phyloP scores from a whole-genome alignment of 2,113 vertebrate species.

The Willisornis vidua region DNA sequence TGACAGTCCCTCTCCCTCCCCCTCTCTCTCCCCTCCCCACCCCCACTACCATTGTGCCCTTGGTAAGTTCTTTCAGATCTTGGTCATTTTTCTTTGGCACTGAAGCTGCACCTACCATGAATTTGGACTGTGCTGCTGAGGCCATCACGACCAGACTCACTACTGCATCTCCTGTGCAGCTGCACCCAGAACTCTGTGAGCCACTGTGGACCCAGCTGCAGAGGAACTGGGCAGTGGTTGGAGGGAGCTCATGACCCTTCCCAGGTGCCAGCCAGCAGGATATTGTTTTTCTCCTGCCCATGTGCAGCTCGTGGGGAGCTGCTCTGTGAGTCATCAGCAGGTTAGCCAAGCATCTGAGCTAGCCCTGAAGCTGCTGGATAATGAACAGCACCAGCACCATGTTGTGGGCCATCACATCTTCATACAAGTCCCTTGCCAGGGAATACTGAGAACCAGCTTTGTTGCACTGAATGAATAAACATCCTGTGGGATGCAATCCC shows the following conservation, averaged over 20 bases:
- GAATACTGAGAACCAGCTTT: neutral
- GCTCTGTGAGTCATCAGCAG: neutral
- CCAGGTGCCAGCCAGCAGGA: neutral
- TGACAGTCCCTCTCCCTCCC: neutral
- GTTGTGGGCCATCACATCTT: neutral
- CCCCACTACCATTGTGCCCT: neutral
- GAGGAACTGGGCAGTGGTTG: fast-evolving
- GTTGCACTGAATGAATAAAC: neutral
- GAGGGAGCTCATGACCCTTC: neutral
- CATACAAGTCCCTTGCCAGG: neutral
- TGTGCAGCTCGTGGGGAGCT: neutral
- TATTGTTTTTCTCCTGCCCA: neutral
- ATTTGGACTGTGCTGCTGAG: neutral
- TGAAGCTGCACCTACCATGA: too few species aligned
- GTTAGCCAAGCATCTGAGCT: neutral
- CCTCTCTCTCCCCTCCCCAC: too few species aligned
- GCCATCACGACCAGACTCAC: fast-evolving
- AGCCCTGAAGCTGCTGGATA: neutral
- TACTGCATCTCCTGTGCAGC: neutral
- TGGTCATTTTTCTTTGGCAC: neutral
- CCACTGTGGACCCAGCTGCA: neutral
- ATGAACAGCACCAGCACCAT: neutral
- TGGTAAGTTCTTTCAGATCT: neutral
- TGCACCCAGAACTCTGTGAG: neutral
- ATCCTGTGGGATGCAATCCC: neutral